Percentiles rank a stretch among this genome's conserved stretches.
These are phyloP conservation scores for Columba guinea DNA, from an alignment of 2,797 vertebrate species.

Conservation along the genomic window DNA sequence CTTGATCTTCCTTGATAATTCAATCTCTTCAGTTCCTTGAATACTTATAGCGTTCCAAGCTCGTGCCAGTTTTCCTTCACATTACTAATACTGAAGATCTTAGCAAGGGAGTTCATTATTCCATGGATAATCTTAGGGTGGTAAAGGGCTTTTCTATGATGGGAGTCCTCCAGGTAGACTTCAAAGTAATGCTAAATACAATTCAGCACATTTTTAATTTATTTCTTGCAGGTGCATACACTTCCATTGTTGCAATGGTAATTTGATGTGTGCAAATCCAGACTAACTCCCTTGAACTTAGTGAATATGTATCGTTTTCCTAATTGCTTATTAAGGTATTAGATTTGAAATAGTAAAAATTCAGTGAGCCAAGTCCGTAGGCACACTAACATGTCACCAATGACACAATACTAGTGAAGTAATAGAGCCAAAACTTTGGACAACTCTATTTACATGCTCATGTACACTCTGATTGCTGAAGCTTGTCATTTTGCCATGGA, in stretches of 20 bases:
- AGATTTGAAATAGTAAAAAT: neutral
- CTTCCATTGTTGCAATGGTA: conserved; percentile 2
- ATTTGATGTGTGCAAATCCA: conserved; percentile 20
- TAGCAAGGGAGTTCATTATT: neutral
- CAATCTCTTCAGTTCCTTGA: neutral
- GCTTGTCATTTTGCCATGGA: conserved; percentile 1
- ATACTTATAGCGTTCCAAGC: neutral
- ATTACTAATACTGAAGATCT: neutral
- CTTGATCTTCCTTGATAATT: neutral
- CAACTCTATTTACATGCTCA: neutral
- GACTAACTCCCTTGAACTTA: neutral
- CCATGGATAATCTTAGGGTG: neutral
- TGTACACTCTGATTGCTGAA: neutral
- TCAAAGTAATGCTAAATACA: conserved; percentile 49
- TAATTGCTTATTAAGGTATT: neutral
- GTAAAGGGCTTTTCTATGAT: neutral
- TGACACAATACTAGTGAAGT: neutral
- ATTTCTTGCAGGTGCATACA: neutral
- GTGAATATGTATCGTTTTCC: conserved; percentile 16
- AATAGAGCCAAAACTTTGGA: neutral
- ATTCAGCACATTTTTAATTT: neutral
- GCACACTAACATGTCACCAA: neutral
- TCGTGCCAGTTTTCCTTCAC: neutral
- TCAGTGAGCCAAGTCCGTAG: neutral
- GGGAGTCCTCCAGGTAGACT: neutral